Evolutionary conservation across 1,140 invertebrate genomes (phyloP).

Genomic region (Archivesica marissinica): DNA sequence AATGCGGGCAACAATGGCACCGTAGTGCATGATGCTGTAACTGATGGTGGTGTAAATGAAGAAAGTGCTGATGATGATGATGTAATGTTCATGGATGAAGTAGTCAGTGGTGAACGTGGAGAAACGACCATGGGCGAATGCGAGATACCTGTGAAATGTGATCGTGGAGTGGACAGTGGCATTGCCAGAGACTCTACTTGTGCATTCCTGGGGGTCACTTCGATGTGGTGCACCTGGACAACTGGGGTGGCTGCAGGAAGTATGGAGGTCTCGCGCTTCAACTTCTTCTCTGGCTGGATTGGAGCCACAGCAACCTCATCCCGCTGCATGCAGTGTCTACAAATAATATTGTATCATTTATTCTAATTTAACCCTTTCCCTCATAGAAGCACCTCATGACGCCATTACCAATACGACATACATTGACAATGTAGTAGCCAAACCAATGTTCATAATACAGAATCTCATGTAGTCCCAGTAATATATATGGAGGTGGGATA

Average conservation of each 20-base stretch:
- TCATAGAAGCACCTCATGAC: no score
- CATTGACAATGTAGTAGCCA: no score
- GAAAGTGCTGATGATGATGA: background rate
- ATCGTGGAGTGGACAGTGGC: background rate
- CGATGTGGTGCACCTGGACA: conserved; percentile 53
- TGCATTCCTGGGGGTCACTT: conserved; percentile 20
- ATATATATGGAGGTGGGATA: no score
- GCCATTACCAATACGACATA: no score
- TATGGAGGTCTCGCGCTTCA: conserved; percentile 49
- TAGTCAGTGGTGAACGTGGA: conserved; percentile 15
- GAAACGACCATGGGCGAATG: conserved; percentile 24
- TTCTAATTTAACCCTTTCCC: no score
- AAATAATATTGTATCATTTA: background rate
- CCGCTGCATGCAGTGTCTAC: conserved; percentile 51
- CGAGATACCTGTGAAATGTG: background rate
- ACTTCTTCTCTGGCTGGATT: conserved; percentile 56
- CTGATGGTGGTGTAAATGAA: background rate
- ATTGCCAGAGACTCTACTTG: background rate
- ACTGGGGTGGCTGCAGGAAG: conserved; percentile 49
- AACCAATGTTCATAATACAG: no score
- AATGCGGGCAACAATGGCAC: background rate
- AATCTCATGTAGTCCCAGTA: no score
- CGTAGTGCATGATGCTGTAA: background rate
- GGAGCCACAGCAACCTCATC: conserved; percentile 48
- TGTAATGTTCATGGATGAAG: conserved; percentile 1